phyloP scores from a whole-genome alignment of 1,140 invertebrate species.

The Chironomus striatipennis region DNA sequence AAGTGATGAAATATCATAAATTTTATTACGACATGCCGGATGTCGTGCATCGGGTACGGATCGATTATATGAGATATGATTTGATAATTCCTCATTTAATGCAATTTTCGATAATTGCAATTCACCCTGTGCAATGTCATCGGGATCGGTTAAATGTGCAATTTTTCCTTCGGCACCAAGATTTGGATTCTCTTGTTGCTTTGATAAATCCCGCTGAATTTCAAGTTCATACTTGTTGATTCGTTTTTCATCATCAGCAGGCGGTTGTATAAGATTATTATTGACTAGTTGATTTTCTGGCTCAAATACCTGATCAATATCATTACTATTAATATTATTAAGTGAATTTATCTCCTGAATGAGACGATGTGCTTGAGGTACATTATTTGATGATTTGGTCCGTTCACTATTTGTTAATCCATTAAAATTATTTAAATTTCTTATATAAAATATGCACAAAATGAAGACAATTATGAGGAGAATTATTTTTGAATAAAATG shows the following conservation, averaged over 20 bases:
- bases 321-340: neutral
- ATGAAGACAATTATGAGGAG: neutral
- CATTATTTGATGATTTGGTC: conserved; percentile 5
- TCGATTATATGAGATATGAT: conserved; percentile 68
- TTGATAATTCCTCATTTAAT: conserved; percentile 72
- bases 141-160: conserved; percentile 48
- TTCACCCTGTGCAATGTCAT: conserved; percentile 49
- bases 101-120: conserved; percentile 64
- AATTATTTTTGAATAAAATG: neutral
- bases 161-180: conserved; percentile 58
- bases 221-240: conserved; percentile 36
- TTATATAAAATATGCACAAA: conserved; percentile 11
- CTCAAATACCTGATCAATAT: neutral
- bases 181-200: conserved; percentile 32
- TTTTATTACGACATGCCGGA: conserved; percentile 42
- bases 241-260: neutral
- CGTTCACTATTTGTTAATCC: neutral
- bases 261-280: neutral
- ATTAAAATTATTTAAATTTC: conserved; percentile 22
- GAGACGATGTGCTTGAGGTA: conserved; percentile 7
- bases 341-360: neutral
- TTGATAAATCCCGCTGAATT: conserved; percentile 39
- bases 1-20: conserved; percentile 42
- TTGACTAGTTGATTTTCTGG: conserved; percentile 12
- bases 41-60: conserved; percentile 52